Base-by-base conservation (phyloP, 1,140 invertebrate species). In the Brachionus koreanus region DNA sequence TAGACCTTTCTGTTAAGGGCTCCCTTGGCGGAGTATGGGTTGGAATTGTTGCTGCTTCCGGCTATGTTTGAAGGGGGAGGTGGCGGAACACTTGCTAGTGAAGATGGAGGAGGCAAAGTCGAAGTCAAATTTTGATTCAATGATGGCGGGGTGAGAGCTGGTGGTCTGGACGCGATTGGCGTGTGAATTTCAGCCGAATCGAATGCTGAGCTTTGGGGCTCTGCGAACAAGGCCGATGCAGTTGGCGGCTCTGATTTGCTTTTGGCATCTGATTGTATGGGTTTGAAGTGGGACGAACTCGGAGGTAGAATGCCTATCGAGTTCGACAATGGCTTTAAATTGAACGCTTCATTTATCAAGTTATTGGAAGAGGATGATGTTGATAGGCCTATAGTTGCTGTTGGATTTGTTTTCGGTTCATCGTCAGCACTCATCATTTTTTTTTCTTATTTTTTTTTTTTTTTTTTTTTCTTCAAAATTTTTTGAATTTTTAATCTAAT, bases 401-500 rank as follows among this genome's bases (percentile, higher is more conserved):
- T 9, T 7, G 39, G 7, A 25, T n/a, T 5, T 10, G 9, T 10
- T 43, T 61, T 46, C 19, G 76, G 49, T 43, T 79, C 76, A 29
- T 79, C 76, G 49, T 79, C 76, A 10, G 76, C 76, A 25, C 61
- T 79, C 76, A 79, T 79, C 76, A 79, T 79, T 79, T 63, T 77
- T 39, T 33, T n/a, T n/a, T n/a, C n/a, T n/a, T n/a, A n/a, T n/a
- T n/a, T n/a, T n/a, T n/a, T n/a, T n/a, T n/a, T n/a, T n/a, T n/a
- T n/a, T n/a, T n/a, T n/a, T n/a, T n/a, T n/a, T n/a, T n/a, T n/a
- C n/a, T n/a, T n/a, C n/a, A n/a, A n/a, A n/a, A n/a, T n/a, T n/a
- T n/a, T 29, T 6, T 33, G 9, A 29, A 46, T 46, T 12, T 46
- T 69, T 69, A 9, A 33, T 16, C n/a, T 6, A n/a, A 57, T 6